These are phyloP conservation scores for Nematolebias whitei DNA, from an alignment of 2,113 vertebrate species.

Conservation along the genomic window DNA sequence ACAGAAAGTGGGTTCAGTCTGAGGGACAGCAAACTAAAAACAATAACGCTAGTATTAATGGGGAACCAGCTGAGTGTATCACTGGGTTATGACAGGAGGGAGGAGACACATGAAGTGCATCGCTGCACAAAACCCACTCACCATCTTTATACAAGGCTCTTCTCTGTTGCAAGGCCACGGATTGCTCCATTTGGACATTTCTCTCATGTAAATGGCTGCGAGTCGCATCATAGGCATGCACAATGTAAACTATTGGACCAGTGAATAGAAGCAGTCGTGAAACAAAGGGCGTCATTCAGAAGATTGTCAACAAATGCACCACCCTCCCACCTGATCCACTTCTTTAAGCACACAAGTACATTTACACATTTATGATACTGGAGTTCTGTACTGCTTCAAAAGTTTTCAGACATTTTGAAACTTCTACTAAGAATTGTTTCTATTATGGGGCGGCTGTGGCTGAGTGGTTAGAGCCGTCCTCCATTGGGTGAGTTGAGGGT, in stretches of 20 bases:
- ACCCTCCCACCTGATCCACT: neutral
- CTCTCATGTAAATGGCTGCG: slow-evolving; percentile 84
- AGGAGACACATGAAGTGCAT: slow-evolving; percentile 48
- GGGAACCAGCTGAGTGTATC: slow-evolving; percentile 53
- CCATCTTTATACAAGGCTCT: slow-evolving; percentile 85
- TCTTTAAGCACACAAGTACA: neutral
- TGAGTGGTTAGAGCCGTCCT: too few species aligned
- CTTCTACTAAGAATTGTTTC: too few species aligned
- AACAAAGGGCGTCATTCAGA: slow-evolving; percentile 23
- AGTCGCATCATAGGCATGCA: slow-evolving; percentile 85
- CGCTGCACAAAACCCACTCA: slow-evolving; percentile 85
- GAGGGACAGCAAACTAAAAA: slow-evolving; percentile 31
- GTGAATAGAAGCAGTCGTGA: slow-evolving; percentile 46
- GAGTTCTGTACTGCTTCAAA: too few species aligned
- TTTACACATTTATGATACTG: too few species aligned
- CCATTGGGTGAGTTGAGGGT: too few species aligned
- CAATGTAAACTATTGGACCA: slow-evolving; percentile 87
- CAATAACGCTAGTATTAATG: slow-evolving; percentile 57
- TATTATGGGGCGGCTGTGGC: too few species aligned
- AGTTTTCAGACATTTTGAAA: too few species aligned
- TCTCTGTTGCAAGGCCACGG: slow-evolving; percentile 88
- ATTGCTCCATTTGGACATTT: slow-evolving; percentile 84
- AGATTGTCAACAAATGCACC: neutral
- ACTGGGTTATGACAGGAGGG: slow-evolving; percentile 61
- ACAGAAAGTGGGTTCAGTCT: slow-evolving; percentile 22